These are phyloP conservation scores for Sebastes taczanowskii DNA, from an alignment of 2,797 vertebrate genomes.

Conservation along the genomic window DNA sequence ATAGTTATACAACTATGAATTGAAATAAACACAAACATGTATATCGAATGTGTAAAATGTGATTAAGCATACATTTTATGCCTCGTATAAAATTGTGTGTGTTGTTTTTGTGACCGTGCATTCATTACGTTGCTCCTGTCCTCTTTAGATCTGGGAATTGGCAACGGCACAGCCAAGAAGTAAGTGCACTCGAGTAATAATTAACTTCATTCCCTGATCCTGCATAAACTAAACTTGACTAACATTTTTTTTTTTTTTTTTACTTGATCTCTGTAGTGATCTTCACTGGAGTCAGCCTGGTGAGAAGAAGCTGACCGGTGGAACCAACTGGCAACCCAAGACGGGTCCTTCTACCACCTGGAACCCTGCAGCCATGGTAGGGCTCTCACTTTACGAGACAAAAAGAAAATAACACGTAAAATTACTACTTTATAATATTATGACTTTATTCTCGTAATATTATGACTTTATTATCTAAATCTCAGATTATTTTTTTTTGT, in stretches of 20 bases:
- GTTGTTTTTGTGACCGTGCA: neutral
- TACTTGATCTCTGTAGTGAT: slow-evolving; percentile 82
- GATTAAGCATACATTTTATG: neutral
- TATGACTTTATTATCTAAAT: too few species aligned
- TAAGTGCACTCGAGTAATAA: slow-evolving; percentile 70
- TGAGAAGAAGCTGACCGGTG: slow-evolving; percentile 95
- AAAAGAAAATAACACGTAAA: too few species aligned
- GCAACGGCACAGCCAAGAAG: slow-evolving; percentile 95
- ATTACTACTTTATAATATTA: too few species aligned
- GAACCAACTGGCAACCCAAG: slow-evolving; percentile 96
- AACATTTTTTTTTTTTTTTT: neutral
- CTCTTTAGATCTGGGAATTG: slow-evolving; percentile 91
- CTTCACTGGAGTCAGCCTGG: slow-evolving; percentile 97
- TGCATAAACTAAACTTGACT: neutral
- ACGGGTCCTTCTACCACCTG: slow-evolving; percentile 93
- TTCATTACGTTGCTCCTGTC: slow-evolving; percentile 31
- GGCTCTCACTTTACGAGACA: slow-evolving; percentile 8
- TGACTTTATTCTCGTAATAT: too few species aligned
- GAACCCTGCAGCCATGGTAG: slow-evolving; percentile 94
- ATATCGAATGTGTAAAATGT: neutral
- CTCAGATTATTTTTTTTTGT: too few species aligned
- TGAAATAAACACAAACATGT: neutral
- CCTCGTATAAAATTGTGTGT: neutral
- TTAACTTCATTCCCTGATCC: neutral
- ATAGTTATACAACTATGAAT: neutral